These are phyloP conservation scores for Paramormyrops kingsleyae DNA, from an alignment of 2,113 vertebrate genomes.

Conservation along the genomic window DNA sequence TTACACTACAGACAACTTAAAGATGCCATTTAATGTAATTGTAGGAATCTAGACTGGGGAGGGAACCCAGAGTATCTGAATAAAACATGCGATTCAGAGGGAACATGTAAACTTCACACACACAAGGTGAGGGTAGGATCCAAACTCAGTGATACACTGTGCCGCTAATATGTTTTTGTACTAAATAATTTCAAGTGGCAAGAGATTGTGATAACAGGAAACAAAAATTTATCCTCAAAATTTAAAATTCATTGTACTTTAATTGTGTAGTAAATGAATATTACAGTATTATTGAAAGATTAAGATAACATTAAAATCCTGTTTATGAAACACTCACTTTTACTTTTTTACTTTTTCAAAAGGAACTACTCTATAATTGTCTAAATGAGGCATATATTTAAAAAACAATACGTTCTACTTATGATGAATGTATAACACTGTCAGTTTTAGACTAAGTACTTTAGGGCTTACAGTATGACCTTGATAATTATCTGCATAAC, in stretches of 20 bases:
- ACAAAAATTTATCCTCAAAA: neutral
- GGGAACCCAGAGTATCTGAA: neutral
- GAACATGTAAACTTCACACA: neutral
- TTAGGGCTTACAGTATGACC: constrained; percentile 52
- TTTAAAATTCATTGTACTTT: neutral
- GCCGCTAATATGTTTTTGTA: neutral
- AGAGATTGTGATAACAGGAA: neutral
- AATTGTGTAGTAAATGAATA: neutral
- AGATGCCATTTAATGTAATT: neutral
- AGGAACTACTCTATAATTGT: neutral
- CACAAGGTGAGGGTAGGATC: neutral
- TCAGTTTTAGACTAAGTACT: constrained; percentile 61
- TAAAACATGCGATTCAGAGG: neutral
- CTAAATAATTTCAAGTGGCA: neutral
- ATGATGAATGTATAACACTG: constrained; percentile 48
- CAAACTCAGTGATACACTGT: neutral
- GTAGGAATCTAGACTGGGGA: neutral
- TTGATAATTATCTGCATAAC: constrained; percentile 59
- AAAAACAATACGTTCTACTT: constrained; percentile 42
- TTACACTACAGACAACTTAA: neutral
- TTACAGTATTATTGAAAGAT: neutral
- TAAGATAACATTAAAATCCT: neutral
- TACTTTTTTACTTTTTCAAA: neutral
- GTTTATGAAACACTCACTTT: neutral
- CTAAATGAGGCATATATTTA: neutral